Evolutionary conservation across 2,888 invertebrate species (phyloP).

Genomic region (Seladonia tumulorum): DNA sequence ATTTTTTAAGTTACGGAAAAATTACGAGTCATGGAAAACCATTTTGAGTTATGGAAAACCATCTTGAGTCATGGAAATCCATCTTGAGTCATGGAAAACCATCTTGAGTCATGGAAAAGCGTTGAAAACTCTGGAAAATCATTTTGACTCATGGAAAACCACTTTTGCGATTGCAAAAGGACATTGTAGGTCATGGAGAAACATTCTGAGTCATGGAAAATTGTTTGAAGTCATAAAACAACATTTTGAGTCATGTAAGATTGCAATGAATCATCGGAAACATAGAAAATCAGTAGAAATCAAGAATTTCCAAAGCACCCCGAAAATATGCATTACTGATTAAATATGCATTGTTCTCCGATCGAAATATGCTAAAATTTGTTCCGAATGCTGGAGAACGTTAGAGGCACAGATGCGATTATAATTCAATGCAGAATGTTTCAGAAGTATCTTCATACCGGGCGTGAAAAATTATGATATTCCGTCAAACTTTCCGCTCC

Average conservation of each 20-base stretch:
- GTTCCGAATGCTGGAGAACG: not conserved
- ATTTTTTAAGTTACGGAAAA: no score
- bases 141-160: not conserved
- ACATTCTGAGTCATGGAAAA: not conserved
- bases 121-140: fast-evolving
- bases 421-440: slow-evolving; percentile 23
- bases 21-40: no score
- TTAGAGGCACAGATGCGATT: slow-evolving; percentile 3
- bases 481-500: slow-evolving; percentile 14
- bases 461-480: slow-evolving; percentile 18
- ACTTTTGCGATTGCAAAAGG: no score
- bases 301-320: not conserved
- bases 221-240: no score
- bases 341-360: no score
- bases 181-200: not conserved
- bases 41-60: not conserved
- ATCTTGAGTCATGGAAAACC: not conserved
- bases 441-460: not conserved
- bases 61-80: not conserved
- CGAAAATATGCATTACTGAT: not conserved
- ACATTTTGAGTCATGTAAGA: not conserved
- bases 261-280: not conserved
- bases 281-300: no score
- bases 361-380: not conserved
- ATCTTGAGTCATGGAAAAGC: not conserved